Evolutionary conservation across 1,140 invertebrate genomes (phyloP).

Genomic region (Saxidomus purpurata): DNA sequence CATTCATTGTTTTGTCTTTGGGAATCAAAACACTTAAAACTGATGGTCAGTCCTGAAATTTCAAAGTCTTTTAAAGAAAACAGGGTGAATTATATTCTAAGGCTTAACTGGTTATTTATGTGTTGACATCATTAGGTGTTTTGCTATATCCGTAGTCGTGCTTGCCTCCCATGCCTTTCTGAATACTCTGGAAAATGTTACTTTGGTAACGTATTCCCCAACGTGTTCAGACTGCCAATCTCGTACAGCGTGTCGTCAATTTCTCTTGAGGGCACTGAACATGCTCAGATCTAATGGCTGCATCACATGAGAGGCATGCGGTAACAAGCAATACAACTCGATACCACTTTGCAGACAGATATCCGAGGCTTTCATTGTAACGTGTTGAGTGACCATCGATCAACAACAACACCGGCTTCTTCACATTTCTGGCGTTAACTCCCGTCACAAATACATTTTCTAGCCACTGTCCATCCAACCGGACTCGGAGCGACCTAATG

Average conservation of each 20-base stretch:
- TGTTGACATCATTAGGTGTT: too few species aligned
- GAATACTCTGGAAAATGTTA: too few species aligned
- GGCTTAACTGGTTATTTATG: too few species aligned
- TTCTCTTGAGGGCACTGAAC: neutral
- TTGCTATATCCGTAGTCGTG: too few species aligned
- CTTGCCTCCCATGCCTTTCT: too few species aligned
- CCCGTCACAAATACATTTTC: neutral
- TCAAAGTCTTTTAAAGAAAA: too few species aligned
- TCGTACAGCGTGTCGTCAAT: conserved; percentile 9
- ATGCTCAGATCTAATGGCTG: conserved; percentile 28
- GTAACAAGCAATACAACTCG: conserved; percentile 18
- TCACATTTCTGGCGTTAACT: neutral
- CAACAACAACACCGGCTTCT: conserved; percentile 10
- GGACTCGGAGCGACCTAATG: neutral
- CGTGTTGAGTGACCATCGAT: conserved; percentile 5
- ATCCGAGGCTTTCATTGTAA: neutral
- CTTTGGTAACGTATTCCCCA: too few species aligned
- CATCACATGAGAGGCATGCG: neutral
- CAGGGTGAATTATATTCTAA: too few species aligned
- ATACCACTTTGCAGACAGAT: conserved; percentile 5
- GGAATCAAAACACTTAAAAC: too few species aligned
- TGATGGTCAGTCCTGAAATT: too few species aligned
- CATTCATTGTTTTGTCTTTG: too few species aligned
- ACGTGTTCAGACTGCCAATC: neutral
- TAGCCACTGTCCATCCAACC: conserved; percentile 46